These are phyloP conservation scores for Heterodera filipjevi DNA, from an alignment of 2,888 invertebrate species.

Conservation along the genomic window DNA sequence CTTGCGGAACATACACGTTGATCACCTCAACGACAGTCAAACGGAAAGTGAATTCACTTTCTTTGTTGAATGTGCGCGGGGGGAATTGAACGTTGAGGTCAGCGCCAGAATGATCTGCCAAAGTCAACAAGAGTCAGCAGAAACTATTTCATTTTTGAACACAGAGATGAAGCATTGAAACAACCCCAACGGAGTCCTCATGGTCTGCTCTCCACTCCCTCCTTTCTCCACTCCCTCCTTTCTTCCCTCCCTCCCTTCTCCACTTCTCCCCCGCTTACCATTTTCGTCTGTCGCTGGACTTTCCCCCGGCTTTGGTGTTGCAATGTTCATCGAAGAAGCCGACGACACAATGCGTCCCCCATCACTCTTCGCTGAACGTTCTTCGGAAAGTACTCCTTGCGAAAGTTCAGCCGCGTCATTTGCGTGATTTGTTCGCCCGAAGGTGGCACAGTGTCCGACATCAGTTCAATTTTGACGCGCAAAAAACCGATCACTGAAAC, in stretches of 20 bases:
- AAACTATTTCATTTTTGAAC: too few relatives aligned
- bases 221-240: too few relatives aligned
- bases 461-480: conserved; percentile 72
- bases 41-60: conserved; percentile 92
- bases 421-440: conserved; percentile 75
- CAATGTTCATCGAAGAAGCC: conserved; percentile 25
- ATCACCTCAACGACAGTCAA: conserved; percentile 95
- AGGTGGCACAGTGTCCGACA: conserved; percentile 6
- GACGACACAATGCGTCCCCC: conserved; percentile 24
- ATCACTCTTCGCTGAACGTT: conserved; percentile 27
- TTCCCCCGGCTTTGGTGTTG: conserved; percentile 12
- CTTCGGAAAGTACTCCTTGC: conserved; percentile 64
- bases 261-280: not conserved
- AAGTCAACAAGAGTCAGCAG: too few relatives aligned
- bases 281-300: conserved; percentile 41
- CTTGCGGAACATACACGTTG: too few relatives aligned
- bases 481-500: conserved; percentile 85
- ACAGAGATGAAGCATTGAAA: too few relatives aligned
- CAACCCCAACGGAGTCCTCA: too few relatives aligned
- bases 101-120: conserved; percentile 18
- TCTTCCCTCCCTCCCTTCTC: too few relatives aligned
- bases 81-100: conserved; percentile 69
- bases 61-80: conserved; percentile 84
- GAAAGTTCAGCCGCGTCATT: conserved; percentile 86
- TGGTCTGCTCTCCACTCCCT: too few relatives aligned